Conservation (phyloP, 23 tunicate species). For the Oikopleura dioica region DNA sequence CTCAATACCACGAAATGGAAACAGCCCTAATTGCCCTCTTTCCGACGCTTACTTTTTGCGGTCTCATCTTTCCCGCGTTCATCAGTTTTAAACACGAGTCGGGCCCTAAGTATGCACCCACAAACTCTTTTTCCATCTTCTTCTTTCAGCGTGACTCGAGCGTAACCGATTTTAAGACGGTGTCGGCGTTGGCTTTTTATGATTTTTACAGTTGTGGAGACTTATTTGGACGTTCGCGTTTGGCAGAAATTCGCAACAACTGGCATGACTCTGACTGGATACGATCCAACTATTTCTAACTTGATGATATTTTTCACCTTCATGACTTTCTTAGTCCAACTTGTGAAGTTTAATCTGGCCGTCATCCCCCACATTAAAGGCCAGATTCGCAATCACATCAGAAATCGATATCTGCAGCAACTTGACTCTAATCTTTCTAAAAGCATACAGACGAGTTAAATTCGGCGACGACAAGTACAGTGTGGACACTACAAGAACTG, state of each 20-base stretch:
- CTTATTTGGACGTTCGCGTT: constrained; percentile 6
- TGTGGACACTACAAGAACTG: neutral
- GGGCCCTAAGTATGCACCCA: neutral
- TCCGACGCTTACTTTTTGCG: neutral
- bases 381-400: no score
- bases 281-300: neutral
- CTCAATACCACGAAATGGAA: constrained; percentile 11
- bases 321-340: constrained; percentile 1
- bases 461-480: no score
- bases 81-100: neutral
- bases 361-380: neutral
- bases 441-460: no score
- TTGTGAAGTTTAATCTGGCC: neutral
- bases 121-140: no score
- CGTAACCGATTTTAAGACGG: no score
- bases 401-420: no score
- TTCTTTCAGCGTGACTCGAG: no score
- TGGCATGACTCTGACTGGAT: constrained; percentile 11
- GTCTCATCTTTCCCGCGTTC: neutral
- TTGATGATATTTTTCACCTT: neutral
- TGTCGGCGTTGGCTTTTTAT: constrained; percentile 10
- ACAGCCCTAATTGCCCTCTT: neutral
- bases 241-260: constrained; percentile 11
- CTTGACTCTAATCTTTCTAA: no score
- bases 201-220: neutral